Conservation (phyloP, 2,888 invertebrate species). For the Stenoptilia bipunctidactyla region DNA sequence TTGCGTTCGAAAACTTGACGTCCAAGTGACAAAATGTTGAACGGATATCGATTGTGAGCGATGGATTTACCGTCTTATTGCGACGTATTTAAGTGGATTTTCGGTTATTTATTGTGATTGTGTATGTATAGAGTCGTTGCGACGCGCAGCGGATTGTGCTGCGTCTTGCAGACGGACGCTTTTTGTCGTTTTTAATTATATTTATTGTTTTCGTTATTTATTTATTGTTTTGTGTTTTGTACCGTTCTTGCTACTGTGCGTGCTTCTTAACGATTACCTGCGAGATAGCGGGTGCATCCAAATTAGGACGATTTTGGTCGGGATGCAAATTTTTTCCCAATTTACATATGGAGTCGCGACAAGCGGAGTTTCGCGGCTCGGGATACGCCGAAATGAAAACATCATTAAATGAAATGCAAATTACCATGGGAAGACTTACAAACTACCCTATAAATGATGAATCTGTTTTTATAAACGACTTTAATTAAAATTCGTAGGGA, state of each 20-base stretch:
- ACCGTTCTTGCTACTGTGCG: constrained; percentile 57
- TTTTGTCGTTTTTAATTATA: constrained; percentile 68
- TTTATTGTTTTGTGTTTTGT: constrained; percentile 60
- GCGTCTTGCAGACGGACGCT: constrained; percentile 59
- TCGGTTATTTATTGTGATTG: constrained; percentile 20
- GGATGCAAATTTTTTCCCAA: constrained; percentile 47
- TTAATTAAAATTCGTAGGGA: constrained; percentile 10
- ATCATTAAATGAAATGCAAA: constrained; percentile 53
- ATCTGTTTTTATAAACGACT: constrained; percentile 7
- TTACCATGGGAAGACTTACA: constrained; percentile 27
- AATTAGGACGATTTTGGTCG: constrained; percentile 46
- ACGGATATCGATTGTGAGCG: constrained; percentile 23
- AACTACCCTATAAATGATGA: constrained; percentile 10
- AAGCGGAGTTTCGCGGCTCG: constrained; percentile 35
- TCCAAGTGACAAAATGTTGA: constrained; percentile 57
- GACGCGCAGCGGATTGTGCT: constrained; percentile 51
- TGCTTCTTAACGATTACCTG: constrained; percentile 55
- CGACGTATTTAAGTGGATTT: constrained; percentile 24
- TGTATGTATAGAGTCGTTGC: constrained; percentile 53
- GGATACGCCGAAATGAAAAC: constrained; percentile 42
- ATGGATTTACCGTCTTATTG: neutral
- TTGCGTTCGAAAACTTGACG: constrained; percentile 46
- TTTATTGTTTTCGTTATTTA: constrained; percentile 67
- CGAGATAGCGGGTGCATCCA: constrained; percentile 56
- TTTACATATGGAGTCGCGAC: constrained; percentile 58